Conservation (phyloP, 2,113 vertebrate genomes). For the Ciconia maguari region DNA sequence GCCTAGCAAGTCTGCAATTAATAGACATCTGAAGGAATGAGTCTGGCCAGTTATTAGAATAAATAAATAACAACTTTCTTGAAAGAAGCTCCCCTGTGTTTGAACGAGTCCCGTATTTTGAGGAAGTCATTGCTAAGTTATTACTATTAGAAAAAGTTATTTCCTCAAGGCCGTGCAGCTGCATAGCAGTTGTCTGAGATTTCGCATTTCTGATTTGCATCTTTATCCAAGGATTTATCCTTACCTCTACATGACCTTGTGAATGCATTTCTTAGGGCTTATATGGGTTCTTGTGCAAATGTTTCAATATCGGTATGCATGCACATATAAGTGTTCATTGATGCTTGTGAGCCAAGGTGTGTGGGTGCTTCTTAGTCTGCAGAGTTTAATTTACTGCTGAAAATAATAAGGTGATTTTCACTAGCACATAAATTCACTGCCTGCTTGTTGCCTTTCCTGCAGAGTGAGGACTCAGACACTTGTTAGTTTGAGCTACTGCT, state of each 20-base stretch:
- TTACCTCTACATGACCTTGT: neutral
- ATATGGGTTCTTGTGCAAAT: neutral
- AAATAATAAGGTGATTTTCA: slow-evolving; percentile 38
- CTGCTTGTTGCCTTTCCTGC: neutral
- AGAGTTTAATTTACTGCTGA: slow-evolving; percentile 19
- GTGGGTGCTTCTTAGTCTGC: neutral
- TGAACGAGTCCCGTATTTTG: rapidly evolving
- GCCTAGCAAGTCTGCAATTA: neutral
- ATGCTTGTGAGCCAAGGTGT: neutral
- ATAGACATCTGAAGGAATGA: neutral
- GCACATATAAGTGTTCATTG: neutral
- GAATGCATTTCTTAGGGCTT: neutral
- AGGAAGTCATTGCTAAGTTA: neutral
- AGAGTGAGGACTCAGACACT: slow-evolving; percentile 20
- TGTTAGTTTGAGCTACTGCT: slow-evolving; percentile 45
- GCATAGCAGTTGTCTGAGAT: neutral
- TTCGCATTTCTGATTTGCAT: neutral
- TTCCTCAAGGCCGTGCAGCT: neutral
- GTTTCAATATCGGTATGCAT: rapidly evolving
- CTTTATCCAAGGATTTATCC: neutral
- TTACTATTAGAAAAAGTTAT: neutral
- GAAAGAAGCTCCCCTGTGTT: neutral
- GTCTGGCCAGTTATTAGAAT: neutral
- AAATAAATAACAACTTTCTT: neutral
- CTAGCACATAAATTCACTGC: slow-evolving; percentile 8